Evolutionary conservation across 2,888 invertebrate species (phyloP).

Genomic region (Drosophila stalkeri): DNA sequence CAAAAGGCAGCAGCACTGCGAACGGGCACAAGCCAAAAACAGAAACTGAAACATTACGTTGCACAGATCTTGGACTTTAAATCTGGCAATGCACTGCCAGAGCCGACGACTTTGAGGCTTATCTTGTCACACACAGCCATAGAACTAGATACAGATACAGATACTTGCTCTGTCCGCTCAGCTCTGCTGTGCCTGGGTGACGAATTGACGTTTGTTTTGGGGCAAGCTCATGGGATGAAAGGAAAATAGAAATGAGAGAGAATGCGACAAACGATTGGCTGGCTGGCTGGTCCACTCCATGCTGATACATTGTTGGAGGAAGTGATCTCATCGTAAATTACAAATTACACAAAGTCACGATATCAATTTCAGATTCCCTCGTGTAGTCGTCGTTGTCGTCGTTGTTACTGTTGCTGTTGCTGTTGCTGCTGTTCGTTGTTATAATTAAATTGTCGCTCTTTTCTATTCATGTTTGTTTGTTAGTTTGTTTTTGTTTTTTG

Average conservation of each 20-base stretch:
- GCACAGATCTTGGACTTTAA: constrained; percentile 24
- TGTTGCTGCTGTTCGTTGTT: constrained; percentile 70
- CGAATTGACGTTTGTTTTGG: constrained; percentile 72
- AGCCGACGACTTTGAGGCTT: constrained; percentile 47
- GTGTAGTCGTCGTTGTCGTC: constrained; percentile 49
- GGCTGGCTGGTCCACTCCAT: constrained; percentile 27
- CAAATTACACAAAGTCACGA: constrained; percentile 82
- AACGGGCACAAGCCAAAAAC: constrained; percentile 64
- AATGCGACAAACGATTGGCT: constrained; percentile 38
- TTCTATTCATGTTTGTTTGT: constrained; percentile 21
- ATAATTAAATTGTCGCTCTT: constrained; percentile 79
- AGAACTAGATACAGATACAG: constrained; percentile 31
- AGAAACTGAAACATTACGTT: constrained; percentile 41
- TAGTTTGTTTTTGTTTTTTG: not conserved
- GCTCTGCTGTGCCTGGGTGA: constrained; percentile 48
- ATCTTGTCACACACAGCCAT: constrained; percentile 70
- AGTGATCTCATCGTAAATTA: constrained; percentile 83
- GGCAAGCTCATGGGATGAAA: constrained; percentile 47
- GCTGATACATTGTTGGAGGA: constrained; percentile 72
- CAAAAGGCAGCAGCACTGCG: constrained; percentile 4
- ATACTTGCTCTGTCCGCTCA: constrained; percentile 2
- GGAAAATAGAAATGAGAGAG: constrained; percentile 45
- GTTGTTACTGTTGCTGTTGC: constrained; percentile 61
- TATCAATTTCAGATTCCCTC: constrained; percentile 79
- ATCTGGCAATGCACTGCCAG: constrained; percentile 16